Evolutionary conservation across 2,113 vertebrate species (phyloP).

Genomic region (Larimichthys polyactis): DNA sequence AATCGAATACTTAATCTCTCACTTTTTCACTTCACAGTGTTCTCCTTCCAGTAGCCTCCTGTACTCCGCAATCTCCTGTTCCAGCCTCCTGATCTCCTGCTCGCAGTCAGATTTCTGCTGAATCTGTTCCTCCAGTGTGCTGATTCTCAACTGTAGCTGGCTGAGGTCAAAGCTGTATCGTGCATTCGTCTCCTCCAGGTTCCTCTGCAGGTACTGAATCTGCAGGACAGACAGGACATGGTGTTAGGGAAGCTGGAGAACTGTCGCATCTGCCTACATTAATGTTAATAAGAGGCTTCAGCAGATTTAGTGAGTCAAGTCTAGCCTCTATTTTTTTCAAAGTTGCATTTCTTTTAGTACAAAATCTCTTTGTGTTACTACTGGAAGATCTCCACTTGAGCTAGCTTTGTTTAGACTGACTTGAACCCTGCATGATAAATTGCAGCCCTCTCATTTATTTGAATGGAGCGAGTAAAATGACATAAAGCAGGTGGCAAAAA

Average conservation of each 20-base stretch:
- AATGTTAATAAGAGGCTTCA: background rate
- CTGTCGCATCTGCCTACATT: too few species aligned
- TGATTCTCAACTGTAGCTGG: slow-evolving; percentile 68
- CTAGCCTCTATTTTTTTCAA: background rate
- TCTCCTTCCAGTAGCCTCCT: slow-evolving; percentile 80
- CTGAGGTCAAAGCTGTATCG: slow-evolving; percentile 53
- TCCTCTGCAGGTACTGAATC: slow-evolving; percentile 65
- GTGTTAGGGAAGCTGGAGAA: background rate
- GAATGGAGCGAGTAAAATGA: too few species aligned
- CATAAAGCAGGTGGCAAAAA: too few species aligned
- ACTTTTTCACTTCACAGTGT: slow-evolving; percentile 40
- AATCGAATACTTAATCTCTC: background rate
- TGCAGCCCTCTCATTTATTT: too few species aligned
- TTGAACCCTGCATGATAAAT: too few species aligned
- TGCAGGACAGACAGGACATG: slow-evolving; percentile 32
- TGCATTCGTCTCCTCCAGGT: slow-evolving; percentile 42
- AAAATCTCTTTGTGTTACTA: too few species aligned
- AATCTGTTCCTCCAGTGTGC: slow-evolving; percentile 50
- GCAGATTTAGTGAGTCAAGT: background rate
- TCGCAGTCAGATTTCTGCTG: slow-evolving; percentile 45
- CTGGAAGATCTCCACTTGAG: too few species aligned
- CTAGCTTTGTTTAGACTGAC: too few species aligned
- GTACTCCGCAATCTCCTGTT: slow-evolving; percentile 83
- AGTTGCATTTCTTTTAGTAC: too few species aligned
- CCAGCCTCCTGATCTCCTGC: slow-evolving; percentile 63